Evolutionary conservation across 1,140 invertebrate species (phyloP).

Genomic region (Archivesica marissinica): DNA sequence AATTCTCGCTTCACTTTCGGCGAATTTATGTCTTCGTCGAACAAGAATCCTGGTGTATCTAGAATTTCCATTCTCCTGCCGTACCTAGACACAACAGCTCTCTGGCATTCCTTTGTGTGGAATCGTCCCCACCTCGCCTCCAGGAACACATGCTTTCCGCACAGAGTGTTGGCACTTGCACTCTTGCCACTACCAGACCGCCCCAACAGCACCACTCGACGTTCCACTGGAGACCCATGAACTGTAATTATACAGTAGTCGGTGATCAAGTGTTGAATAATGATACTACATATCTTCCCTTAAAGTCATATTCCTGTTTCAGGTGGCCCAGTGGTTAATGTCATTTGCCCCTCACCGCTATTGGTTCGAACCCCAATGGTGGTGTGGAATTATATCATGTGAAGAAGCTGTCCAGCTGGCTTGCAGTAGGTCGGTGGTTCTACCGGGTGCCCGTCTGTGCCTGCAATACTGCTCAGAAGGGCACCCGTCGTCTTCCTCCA

Average conservation of each 20-base stretch:
- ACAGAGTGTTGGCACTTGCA: slow-evolving; percentile 50
- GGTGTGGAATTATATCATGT: too few relatives aligned
- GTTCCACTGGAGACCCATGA: slow-evolving; percentile 30
- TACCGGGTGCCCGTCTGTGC: too few relatives aligned
- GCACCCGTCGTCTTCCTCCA: too few relatives aligned
- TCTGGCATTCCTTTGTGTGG: slow-evolving; percentile 56
- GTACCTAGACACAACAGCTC: slow-evolving; percentile 29
- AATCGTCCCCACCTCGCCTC: slow-evolving; percentile 59
- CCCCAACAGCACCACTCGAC: slow-evolving; percentile 48
- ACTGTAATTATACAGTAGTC: background rate
- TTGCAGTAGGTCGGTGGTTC: too few relatives aligned
- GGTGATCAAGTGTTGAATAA: background rate
- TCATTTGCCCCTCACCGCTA: background rate
- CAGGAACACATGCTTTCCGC: slow-evolving; percentile 49
- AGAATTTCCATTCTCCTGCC: slow-evolving; percentile 52
- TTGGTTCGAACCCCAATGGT: background rate
- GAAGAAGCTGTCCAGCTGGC: too few relatives aligned
- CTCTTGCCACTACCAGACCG: slow-evolving; percentile 57
- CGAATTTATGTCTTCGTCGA: slow-evolving; percentile 44
- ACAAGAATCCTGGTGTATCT: slow-evolving; percentile 56
- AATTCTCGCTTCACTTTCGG: slow-evolving; percentile 60
- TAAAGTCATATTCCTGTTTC: background rate
- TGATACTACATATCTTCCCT: background rate
- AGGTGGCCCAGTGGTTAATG: background rate
- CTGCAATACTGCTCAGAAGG: too few relatives aligned